Conservation (phyloP, 2,797 vertebrate genomes). For the Leuciscus waleckii region DNA sequence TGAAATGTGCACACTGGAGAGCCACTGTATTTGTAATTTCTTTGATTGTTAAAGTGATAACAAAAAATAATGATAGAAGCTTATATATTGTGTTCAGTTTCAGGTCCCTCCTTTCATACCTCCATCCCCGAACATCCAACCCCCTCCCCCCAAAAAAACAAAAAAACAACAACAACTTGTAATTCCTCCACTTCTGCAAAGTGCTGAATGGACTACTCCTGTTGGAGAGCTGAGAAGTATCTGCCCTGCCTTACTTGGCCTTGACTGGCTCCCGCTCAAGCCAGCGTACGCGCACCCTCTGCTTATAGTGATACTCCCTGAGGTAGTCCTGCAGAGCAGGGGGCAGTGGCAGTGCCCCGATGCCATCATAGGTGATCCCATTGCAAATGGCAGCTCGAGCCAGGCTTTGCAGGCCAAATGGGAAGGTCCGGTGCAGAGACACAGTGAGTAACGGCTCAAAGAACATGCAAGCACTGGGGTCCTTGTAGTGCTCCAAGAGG, state of each 20-base stretch:
- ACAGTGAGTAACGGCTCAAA: constrained; percentile 97
- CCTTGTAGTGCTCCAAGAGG: constrained; percentile 98
- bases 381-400: constrained; percentile 94
- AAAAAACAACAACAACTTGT: too few species aligned
- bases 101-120: constrained; percentile 45
- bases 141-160: constrained; percentile 39
- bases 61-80: constrained; percentile 77
- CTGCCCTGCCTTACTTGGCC: constrained; percentile 81
- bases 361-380: constrained; percentile 94
- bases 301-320: constrained; percentile 99
- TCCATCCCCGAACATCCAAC: constrained; percentile 21
- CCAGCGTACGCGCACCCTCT: constrained; percentile 98
- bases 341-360: constrained; percentile 91
- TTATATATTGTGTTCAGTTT: constrained; percentile 76
- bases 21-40: constrained; percentile 66
- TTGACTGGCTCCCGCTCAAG: constrained; percentile 95
- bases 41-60: constrained; percentile 77
- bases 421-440: constrained; percentile 94
- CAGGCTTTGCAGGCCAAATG: constrained; percentile 95
- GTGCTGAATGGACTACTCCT: constrained; percentile 49
- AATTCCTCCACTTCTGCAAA: constrained; percentile 47
- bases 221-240: constrained; percentile 8
- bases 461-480: constrained; percentile 99
- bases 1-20: constrained; percentile 75
- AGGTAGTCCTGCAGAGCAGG: constrained; percentile 97